Evolutionary conservation across 2,888 invertebrate species (phyloP).

Genomic region (Spodoptera exigua): DNA sequence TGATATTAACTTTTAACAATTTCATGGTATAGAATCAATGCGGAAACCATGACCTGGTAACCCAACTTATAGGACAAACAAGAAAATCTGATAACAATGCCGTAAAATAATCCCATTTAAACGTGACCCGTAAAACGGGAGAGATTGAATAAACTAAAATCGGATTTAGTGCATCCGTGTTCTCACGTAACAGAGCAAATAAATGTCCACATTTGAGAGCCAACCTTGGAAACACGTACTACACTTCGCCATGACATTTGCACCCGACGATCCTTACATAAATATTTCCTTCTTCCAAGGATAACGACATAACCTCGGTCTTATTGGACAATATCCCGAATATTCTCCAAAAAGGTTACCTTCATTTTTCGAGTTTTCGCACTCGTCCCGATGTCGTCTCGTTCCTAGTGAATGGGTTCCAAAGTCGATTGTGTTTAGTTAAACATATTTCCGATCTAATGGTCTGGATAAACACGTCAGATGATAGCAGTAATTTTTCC

Average conservation of each 20-base stretch:
- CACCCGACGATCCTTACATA: conserved; percentile 29
- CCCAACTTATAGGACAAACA: no score
- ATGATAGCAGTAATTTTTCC: conserved; percentile 39
- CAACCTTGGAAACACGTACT: conserved; percentile 18
- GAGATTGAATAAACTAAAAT: conserved; percentile 20
- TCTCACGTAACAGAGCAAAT: conserved; percentile 10
- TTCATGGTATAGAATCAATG: no score
- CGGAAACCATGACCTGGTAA: no score
- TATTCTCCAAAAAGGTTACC: conserved; percentile 10
- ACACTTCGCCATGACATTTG: conserved; percentile 6
- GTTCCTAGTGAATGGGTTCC: conserved; percentile 20
- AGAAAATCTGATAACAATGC: neutral
- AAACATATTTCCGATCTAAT: conserved; percentile 49
- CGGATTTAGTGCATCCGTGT: conserved; percentile 15
- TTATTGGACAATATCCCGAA: conserved; percentile 28
- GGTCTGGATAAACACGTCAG: conserved; percentile 54
- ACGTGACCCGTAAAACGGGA: neutral
- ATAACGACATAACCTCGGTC: conserved; percentile 26
- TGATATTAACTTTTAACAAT: no score
- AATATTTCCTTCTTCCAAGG: conserved; percentile 33
- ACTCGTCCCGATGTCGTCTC: conserved; percentile 22
- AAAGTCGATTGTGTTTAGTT: conserved; percentile 46
- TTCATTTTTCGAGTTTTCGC: conserved; percentile 2
- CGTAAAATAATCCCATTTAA: neutral
- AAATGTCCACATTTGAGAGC: conserved; percentile 16